These are phyloP conservation scores for Carcinoscorpius rotundicauda DNA, from an alignment of 1,140 invertebrate species.

Conservation along the genomic window DNA sequence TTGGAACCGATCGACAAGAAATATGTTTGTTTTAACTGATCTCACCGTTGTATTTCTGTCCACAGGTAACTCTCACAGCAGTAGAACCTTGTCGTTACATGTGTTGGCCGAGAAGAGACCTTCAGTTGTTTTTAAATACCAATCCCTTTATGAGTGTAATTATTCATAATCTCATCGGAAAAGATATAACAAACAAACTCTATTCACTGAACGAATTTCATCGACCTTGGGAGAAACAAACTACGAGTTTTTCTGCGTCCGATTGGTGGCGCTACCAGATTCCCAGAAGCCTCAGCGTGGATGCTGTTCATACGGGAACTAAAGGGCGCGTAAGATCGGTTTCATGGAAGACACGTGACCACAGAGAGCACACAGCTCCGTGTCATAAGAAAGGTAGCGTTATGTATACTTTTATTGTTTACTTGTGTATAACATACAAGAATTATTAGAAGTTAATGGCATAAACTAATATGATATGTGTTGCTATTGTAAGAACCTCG, in stretches of 20 bases:
- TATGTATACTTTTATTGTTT: too few species aligned
- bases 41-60: too few species aligned
- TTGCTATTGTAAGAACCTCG: too few species aligned
- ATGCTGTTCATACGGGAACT: slow-evolving; percentile 61
- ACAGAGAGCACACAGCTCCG: too few species aligned
- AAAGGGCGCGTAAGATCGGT: slow-evolving; percentile 54
- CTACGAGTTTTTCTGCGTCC: neutral
- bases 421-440: too few species aligned
- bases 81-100: slow-evolving; percentile 62
- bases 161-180: slow-evolving; percentile 61
- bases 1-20: too few species aligned
- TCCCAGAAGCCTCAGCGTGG: slow-evolving; percentile 54
- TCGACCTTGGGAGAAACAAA: neutral
- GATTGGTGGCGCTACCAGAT: slow-evolving; percentile 28
- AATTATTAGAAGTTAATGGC: too few species aligned
- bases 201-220: slow-evolving; percentile 62
- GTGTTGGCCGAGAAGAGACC: slow-evolving; percentile 58
- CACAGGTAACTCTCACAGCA: slow-evolving; percentile 58
- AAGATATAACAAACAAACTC: slow-evolving; percentile 72
- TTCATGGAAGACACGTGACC: slow-evolving; percentile 38
- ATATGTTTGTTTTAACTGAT: too few species aligned
- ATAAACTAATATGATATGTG: too few species aligned
- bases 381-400: too few species aligned
- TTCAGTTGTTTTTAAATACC: slow-evolving; percentile 54
- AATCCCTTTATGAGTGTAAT: slow-evolving; percentile 56